phyloP scores from a whole-genome alignment of 1,140 invertebrate genomes.

The Xylocopa sonorina region DNA sequence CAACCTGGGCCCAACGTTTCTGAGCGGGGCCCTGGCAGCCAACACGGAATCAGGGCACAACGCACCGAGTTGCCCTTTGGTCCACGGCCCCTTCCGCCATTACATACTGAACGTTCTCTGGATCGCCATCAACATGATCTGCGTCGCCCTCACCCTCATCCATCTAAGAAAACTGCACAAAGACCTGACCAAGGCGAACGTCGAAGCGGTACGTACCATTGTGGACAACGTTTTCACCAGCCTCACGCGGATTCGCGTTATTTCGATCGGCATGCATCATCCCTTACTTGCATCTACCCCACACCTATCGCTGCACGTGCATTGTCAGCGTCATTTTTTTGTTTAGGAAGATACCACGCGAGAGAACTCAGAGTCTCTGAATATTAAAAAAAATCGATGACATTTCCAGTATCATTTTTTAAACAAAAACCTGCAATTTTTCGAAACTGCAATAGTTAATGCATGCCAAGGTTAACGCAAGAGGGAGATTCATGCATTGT shows the following conservation, averaged over 20 bases:
- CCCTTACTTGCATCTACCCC: too few species aligned
- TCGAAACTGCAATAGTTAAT: too few species aligned
- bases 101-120: conserved; percentile 95
- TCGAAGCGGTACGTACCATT: conserved; percentile 84
- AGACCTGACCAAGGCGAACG: conserved; percentile 90
- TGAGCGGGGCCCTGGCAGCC: conserved; percentile 92
- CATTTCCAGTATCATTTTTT: too few species aligned
- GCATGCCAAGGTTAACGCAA: neutral
- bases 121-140: conserved; percentile 94
- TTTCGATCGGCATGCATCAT: neutral
- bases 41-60: conserved; percentile 89
- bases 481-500: neutral
- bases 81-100: conserved; percentile 90
- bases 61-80: conserved; percentile 91
- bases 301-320: too few species aligned
- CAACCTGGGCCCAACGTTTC: conserved; percentile 94
- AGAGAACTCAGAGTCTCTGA: too few species aligned
- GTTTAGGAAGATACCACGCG: too few species aligned
- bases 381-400: too few species aligned
- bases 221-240: too few species aligned
- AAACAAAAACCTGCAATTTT: too few species aligned
- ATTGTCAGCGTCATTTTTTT: too few species aligned
- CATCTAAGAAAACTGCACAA: conserved; percentile 92
- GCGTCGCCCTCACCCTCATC: conserved; percentile 92
- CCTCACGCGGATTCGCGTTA: too few species aligned